Base-by-base conservation (phyloP, 2,113 vertebrate species). In the Periophthalmus modestus region DNA sequence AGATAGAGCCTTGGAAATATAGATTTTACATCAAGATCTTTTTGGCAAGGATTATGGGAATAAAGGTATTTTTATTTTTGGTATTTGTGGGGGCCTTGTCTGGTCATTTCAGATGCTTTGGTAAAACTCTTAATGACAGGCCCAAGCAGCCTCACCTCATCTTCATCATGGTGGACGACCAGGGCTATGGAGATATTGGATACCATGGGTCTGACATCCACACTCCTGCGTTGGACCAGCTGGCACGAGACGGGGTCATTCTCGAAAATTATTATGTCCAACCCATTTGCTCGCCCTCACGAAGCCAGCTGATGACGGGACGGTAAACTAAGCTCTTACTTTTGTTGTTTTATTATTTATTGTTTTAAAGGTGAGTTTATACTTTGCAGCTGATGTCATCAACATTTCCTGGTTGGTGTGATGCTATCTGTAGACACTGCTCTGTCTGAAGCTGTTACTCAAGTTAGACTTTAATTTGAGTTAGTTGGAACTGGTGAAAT, bases 191-290 rank as follows among this genome's bases (percentile, higher is more conserved):
- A 1, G 96, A 98, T 33, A 85, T 97, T 0, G 96, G 97, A 69
- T 98, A 98, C 72, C 96, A 98, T 0, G 95, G 94, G 73, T 97
- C 97, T 0, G 96, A 96, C 63, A 96, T 99, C 72, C 94, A 93
- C 90, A 97, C 95, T 0, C 95, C 96, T 0, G 94, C 93, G 0
- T 79, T 99, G 88, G 96, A 99, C 93, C 90, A 87, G 70, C 91
- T 98, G 83, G 96, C 97, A 0, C 95, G 92, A 0, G 95, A 96
- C 58, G 96, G 96, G 0, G 96, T 98, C 43, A 97, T 95, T 76
- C 90, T 98, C 90, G 97, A 99, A 89, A 99, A 98, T 74, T 98
- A 98, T 77, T 98, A 97, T 48, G 96, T 98, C 83, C 96, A 98
- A 82, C 95, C 97, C 62, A 98, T 98, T 92, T 99, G 97, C 85